A percentile compares a stretch with the other conserved stretches of the same genome.
phyloP scores from a whole-genome alignment of 2,888 invertebrate genomes.

The Cordilura impudica region DNA sequence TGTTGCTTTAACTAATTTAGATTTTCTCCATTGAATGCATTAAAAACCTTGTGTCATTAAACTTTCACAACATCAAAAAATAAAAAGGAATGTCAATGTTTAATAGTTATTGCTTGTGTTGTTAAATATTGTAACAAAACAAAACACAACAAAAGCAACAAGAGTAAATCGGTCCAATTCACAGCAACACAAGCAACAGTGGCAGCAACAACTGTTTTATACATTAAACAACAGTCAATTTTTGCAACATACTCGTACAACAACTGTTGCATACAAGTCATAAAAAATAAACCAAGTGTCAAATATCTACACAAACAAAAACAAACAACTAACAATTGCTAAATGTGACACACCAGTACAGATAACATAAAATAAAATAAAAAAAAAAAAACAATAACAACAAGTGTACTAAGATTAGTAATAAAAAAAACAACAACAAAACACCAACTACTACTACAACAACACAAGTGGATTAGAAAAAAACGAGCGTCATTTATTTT shows the following conservation, averaged over 20 bases:
- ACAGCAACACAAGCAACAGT: not conserved
- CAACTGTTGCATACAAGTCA: slow-evolving; percentile 36
- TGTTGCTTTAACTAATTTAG: not conserved
- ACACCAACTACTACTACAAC: not conserved
- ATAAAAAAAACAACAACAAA: not conserved
- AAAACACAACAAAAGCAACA: too few relatives aligned
- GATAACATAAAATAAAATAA: not conserved
- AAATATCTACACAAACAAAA: slow-evolving; percentile 31
- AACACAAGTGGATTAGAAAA: slow-evolving; percentile 23
- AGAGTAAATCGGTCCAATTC: not conserved
- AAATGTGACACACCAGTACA: not conserved
- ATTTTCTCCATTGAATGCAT: not conserved
- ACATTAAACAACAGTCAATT: slow-evolving; percentile 1
- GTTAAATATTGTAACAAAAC: slow-evolving; percentile 23
- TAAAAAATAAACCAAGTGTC: not conserved
- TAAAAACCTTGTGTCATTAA: not conserved
- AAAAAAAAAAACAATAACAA: not conserved
- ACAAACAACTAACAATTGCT: not conserved
- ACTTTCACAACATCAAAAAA: not conserved
- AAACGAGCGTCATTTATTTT: slow-evolving; percentile 34
- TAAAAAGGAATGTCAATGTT: not conserved
- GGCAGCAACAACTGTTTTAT: not conserved
- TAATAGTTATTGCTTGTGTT: slow-evolving; percentile 35
- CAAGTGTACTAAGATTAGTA: slow-evolving; percentile 12
- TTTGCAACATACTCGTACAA: slow-evolving; percentile 35